Evolutionary conservation across 2,797 vertebrate species (phyloP), one percentile per base, ranked within the genome.

Genomic region (Sebastes paucispinis): DNA sequence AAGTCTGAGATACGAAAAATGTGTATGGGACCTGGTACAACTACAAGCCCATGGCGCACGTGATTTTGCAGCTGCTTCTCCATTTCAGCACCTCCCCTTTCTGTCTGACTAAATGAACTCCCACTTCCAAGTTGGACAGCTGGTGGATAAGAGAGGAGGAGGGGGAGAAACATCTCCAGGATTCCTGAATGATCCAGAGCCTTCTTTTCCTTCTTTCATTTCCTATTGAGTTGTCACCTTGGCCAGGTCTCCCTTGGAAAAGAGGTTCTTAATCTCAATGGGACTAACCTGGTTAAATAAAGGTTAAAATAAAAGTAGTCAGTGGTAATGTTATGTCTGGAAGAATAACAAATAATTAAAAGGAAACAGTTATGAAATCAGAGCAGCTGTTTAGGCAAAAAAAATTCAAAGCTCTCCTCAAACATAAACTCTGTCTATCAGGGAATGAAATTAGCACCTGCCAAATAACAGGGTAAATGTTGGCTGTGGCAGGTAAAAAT

Each of bases 61-160:
- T 75, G 79, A 54, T 18, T 27, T 29, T 50, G 87, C 92, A 94
- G 93, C 91, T 94, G 93, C 70, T 81, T 67, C 75, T 31, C 82
- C 73, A 36, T 27, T 43, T 75, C 81, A 27, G 54, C 3, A 0
- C 57, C 77, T 13, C 39, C 2, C 24, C 20, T 39, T 39, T 18
- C 32, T 62, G 24, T 55, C 65, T 7, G 65, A 73, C 90, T 16
- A 84, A 85, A 87, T 89, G 83, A 86, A 69, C 89, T 69, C 43
- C 36, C 52, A 24, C 47, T 60, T 57, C 54, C 75, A 8, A 8
- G 11, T 18, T 2, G 12, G 59, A 62, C 87, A 92, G 91, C 24
- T 73, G 22, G 31, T 31, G 50, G 73, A 5, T 5, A 5, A 57
- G 14, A 22, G 31, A 10, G 16, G 25, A 4, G 14, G 50, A 25